Base-by-base conservation (phyloP, 23 tunicate genomes). In the Styela plicata region DNA sequence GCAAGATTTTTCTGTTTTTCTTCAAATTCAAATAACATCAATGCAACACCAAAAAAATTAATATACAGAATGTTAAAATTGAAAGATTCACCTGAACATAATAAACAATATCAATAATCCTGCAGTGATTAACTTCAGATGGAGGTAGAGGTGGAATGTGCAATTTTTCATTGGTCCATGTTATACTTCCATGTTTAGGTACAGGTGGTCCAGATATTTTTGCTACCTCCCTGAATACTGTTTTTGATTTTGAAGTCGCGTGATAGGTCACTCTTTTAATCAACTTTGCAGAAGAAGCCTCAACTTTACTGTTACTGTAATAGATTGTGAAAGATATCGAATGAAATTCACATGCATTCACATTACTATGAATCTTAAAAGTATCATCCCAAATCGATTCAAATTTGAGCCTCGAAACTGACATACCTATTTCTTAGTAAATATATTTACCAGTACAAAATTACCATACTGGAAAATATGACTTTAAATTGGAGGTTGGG, bases 21-120 rank as follows among this genome's bases (percentile, higher is more conserved):
- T n/a, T n/a, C n/a, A n/a, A n/a, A n/a, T n/a, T n/a, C n/a, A n/a
- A n/a, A n/a, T n/a, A n/a, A n/a, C n/a, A n/a, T n/a, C n/a, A n/a
- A n/a, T n/a, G n/a, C n/a, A n/a, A n/a, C n/a, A n/a, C n/a, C n/a
- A n/a, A n/a, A n/a, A n/a, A n/a, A n/a, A n/a, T n/a, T n/a, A n/a
- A n/a, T n/a, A n/a, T n/a, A n/a, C n/a, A n/a, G n/a, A n/a, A n/a
- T n/a, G n/a, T n/a, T n/a, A n/a, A n/a, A n/a, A n/a, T n/a, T n/a
- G n/a, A n/a, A n/a, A n/a, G n/a, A n/a, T 67, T 22, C 28, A 86
- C 89, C 71, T 79, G 79, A 28, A 86, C 77, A 69, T 16, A 63
- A 63, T 86, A 86, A 5, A 28, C 36, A 24, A 86, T 86, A 65
- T 86, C 89, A 57, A 86, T 86, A 79, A 86, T 86, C 64, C 74